These are phyloP conservation scores for Burhinus bistriatus DNA, from an alignment of 2,113 vertebrate genomes.

Conservation along the genomic window DNA sequence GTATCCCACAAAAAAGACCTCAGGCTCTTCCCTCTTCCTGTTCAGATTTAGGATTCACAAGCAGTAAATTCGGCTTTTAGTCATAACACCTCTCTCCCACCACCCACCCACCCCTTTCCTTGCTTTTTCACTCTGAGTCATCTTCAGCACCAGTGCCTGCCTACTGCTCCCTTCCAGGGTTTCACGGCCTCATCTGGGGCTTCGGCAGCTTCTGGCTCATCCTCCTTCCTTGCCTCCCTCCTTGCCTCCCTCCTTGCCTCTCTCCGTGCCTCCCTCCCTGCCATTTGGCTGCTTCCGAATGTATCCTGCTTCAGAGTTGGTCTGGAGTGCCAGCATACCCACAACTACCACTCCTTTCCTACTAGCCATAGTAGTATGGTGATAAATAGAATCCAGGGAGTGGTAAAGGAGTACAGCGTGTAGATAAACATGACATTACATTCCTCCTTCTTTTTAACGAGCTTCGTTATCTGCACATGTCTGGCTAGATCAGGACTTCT, in stretches of 20 bases:
- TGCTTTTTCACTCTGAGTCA: constrained; percentile 65
- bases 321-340: neutral
- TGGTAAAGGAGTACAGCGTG: neutral
- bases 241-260: neutral
- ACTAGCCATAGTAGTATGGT: neutral
- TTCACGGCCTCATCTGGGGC: constrained; percentile 45
- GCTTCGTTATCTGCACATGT: neutral
- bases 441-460: neutral
- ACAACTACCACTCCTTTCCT: neutral
- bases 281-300: neutral
- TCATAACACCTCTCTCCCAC: constrained; percentile 64
- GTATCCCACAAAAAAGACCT: constrained; percentile 7
- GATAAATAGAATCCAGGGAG: neutral
- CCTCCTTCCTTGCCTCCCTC: neutral
- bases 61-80: constrained; percentile 56
- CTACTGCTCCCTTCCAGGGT: constrained; percentile 55
- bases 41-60: constrained; percentile 53
- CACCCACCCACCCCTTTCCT: constrained; percentile 45
- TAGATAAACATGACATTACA: neutral
- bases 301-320: neutral
- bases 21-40: constrained; percentile 31
- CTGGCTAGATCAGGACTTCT: neutral
- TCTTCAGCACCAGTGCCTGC: constrained; percentile 39
- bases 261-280: neutral
- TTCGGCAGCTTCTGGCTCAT: constrained; percentile 23